Evolutionary conservation across 2,888 invertebrate genomes (phyloP).

Genomic region (Caradrina clavipalpis): DNA sequence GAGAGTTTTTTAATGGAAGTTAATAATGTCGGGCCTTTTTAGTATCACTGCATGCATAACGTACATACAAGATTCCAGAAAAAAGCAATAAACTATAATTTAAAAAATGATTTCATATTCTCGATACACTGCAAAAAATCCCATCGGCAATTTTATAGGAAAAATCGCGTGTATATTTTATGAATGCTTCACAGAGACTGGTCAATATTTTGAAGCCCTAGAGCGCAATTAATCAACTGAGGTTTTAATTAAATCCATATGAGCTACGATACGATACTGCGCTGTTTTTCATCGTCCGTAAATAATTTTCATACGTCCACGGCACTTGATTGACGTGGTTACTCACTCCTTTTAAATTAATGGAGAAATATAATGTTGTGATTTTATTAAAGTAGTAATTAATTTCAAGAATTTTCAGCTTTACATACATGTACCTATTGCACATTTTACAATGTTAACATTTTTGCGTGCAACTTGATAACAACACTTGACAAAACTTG

Average conservation of each 20-base stretch:
- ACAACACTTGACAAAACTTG: too few relatives aligned
- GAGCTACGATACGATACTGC: slow-evolving; percentile 52
- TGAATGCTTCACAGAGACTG: slow-evolving; percentile 41
- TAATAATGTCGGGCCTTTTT: too few relatives aligned
- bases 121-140: neutral
- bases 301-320: slow-evolving; percentile 46
- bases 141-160: slow-evolving; percentile 40
- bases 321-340: slow-evolving; percentile 47
- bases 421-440: neutral
- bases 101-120: neutral
- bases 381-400: slow-evolving; percentile 17
- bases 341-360: slow-evolving; percentile 23
- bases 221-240: slow-evolving; percentile 68
- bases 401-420: neutral
- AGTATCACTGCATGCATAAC: neutral
- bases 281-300: slow-evolving; percentile 54
- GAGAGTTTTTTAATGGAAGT: neutral
- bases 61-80: neutral
- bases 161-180: slow-evolving; percentile 51
- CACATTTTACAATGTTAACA: neutral
- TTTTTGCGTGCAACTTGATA: neutral
- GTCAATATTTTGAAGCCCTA: slow-evolving; percentile 66
- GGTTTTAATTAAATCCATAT: slow-evolving; percentile 68
- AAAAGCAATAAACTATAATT: neutral
- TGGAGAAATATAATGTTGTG: slow-evolving; percentile 9